Base-by-base conservation (phyloP, 2,888 invertebrate genomes). In the Hyposoter didymator region DNA sequence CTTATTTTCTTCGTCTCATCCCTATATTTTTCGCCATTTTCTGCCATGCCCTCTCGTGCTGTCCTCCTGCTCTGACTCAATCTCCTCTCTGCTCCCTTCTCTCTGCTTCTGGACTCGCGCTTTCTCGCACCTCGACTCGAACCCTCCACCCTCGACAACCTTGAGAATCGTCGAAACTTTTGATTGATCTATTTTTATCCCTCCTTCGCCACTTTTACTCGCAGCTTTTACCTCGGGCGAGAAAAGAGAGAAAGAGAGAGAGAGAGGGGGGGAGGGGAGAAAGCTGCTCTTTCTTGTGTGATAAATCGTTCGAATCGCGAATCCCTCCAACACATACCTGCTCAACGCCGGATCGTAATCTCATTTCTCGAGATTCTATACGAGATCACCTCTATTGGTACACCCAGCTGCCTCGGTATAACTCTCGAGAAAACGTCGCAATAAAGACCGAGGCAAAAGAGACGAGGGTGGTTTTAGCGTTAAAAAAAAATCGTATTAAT, bases 181-280 rank as follows among this genome's bases (percentile, higher is more conserved):
- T 91, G 90, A 92, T 90, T 88, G 90, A 91, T 90, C 88, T 87
- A 87, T 92, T 91, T 91, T 92, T 90, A 89, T 90, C 84, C 88
- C 78, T 92, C 91, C 90, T 91, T 90, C 89, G 90, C 84, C 88
- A 76, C 80, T 75, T 59, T 79, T 75, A 76, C 78, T 76, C 88
- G 39, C 4, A 88, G 32, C 59, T 67, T 74, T 80, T 90, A 91
- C 89, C 89, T 90, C 35, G 14, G 49, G 49, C 69, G 79, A 52
- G 22, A 59, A 59, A 59, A 59, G 10, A 39, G 39, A 59, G 22
- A 55, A 22, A 49, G 55, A 39, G 52, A 49, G 73, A 43, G 39
- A 64, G 72, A 12, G 45, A 43, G 39, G 35, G 70, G 35, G 43
- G n/a, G n/a, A n/a, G n/a, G 28, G 22, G 45, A 69, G 59, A 70